These are phyloP conservation scores for Anguilla megastoma DNA, from an alignment of 2,797 vertebrate genomes.

Conservation along the genomic window DNA sequence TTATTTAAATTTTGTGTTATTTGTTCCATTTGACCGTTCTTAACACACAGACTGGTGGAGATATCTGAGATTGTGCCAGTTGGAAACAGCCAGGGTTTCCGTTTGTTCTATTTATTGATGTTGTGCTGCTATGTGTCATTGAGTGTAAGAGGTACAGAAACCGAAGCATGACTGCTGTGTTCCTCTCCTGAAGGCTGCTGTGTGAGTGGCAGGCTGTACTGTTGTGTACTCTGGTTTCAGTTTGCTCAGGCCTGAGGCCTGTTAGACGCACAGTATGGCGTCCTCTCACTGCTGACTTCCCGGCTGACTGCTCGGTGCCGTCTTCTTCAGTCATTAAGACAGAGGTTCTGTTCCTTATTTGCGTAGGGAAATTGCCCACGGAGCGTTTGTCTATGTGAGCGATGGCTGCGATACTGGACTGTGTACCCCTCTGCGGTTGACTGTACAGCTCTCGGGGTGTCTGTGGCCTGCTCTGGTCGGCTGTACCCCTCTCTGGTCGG, in stretches of 20 bases:
- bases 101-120: not conserved
- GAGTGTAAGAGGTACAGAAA: not conserved
- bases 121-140: not conserved
- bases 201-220: not conserved
- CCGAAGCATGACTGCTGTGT: not conserved
- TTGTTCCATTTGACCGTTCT: not conserved
- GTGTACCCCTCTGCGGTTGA: not conserved
- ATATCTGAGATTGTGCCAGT: not conserved
- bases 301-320: not conserved
- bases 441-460: not conserved
- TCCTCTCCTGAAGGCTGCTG: not conserved
- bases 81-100: not conserved
- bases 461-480: not conserved
- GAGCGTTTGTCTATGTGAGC: not conserved
- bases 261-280: not conserved
- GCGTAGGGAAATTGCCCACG: not conserved
- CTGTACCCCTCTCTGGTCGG: not conserved
- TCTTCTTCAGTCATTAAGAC: not conserved
- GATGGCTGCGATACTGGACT: too few relatives aligned
- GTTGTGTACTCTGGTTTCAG: not conserved
- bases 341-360: constrained; percentile 13
- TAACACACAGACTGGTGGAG: not conserved
- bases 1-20: not conserved
- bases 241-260: not conserved
- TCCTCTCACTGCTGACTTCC: not conserved